Conservation (phyloP, 2,888 invertebrate genomes). For the Cephalotes varians region DNA sequence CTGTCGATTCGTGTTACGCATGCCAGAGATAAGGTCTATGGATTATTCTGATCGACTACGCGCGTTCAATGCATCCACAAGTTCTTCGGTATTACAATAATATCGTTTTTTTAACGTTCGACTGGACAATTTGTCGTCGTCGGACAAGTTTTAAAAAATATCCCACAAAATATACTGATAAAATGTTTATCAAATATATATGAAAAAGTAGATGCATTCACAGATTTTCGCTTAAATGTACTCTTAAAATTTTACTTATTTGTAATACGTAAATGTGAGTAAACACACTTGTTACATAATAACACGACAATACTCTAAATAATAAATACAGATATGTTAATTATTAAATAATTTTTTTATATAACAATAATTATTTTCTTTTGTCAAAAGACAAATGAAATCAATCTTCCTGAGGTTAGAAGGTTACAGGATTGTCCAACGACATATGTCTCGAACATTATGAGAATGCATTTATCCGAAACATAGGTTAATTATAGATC, state of each 20-base stretch:
- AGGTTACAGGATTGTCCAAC: conserved; percentile 8
- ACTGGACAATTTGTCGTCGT: not conserved
- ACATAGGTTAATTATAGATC: conserved; percentile 61
- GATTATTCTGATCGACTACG: conserved; percentile 64
- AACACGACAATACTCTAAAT: not conserved
- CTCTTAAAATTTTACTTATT: not conserved
- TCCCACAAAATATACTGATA: not conserved
- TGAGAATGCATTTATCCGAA: conserved; percentile 54
- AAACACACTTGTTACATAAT: not conserved
- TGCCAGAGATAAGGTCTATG: conserved; percentile 60
- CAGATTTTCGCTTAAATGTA: not conserved
- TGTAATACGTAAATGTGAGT: not conserved
- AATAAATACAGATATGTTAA: not conserved
- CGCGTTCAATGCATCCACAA: conserved; percentile 35
- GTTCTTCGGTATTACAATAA: conserved; percentile 14
- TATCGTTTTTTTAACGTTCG: conserved; percentile 18
- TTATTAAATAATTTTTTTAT: not conserved
- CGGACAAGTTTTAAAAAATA: not conserved
- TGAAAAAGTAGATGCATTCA: not conserved
- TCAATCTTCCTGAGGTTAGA: not conserved
- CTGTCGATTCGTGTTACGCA: conserved; percentile 61
- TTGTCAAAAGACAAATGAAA: not conserved
- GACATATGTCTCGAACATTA: conserved; percentile 58
- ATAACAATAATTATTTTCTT: not conserved
- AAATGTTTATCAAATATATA: not conserved